Evolutionary conservation across 2,113 vertebrate genomes (phyloP).

Genomic region (Collichthys lucidus): DNA sequence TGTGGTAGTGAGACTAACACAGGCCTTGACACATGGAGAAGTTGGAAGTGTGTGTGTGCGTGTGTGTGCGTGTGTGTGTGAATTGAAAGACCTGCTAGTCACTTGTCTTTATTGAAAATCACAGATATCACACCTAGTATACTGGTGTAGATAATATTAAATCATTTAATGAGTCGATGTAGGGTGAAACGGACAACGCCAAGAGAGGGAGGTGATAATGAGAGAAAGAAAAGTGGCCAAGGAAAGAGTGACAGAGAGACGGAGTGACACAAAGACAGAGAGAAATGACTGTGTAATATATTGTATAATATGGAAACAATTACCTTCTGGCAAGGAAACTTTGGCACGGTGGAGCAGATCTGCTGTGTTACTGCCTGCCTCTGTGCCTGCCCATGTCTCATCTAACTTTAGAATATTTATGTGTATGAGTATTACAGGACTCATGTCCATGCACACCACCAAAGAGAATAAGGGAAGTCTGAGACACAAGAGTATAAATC

Average conservation of each 20-base stretch:
- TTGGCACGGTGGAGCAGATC: slow-evolving; percentile 52
- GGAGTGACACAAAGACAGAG: slow-evolving; percentile 43
- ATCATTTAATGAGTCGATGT: slow-evolving; percentile 25
- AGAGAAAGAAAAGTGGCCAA: slow-evolving; percentile 35
- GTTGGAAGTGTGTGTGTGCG: neutral
- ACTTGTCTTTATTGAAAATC: slow-evolving; percentile 42
- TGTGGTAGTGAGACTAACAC: slow-evolving; percentile 29
- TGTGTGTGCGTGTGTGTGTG: neutral
- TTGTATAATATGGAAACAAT: slow-evolving; percentile 81
- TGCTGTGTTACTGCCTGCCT: slow-evolving; percentile 39
- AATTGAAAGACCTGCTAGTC: slow-evolving; percentile 22
- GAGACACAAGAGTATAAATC: neutral
- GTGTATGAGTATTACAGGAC: slow-evolving; percentile 6
- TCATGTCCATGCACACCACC: neutral
- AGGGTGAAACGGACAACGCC: slow-evolving; percentile 12
- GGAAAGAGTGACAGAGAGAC: slow-evolving; percentile 36
- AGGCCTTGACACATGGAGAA: slow-evolving; percentile 25
- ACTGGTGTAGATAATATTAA: slow-evolving; percentile 15
- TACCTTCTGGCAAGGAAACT: slow-evolving; percentile 70
- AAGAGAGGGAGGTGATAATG: slow-evolving; percentile 56
- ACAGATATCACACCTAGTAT: slow-evolving; percentile 37
- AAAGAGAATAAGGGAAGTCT: slow-evolving; percentile 13
- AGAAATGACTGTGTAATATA: slow-evolving; percentile 57
- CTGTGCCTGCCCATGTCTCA: slow-evolving; percentile 19
- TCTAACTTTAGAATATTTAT: slow-evolving; percentile 24